These are phyloP conservation scores for Parazoanthus swiftii DNA, from an alignment of 92 coral and sea anemone species.

Conservation along the genomic window DNA sequence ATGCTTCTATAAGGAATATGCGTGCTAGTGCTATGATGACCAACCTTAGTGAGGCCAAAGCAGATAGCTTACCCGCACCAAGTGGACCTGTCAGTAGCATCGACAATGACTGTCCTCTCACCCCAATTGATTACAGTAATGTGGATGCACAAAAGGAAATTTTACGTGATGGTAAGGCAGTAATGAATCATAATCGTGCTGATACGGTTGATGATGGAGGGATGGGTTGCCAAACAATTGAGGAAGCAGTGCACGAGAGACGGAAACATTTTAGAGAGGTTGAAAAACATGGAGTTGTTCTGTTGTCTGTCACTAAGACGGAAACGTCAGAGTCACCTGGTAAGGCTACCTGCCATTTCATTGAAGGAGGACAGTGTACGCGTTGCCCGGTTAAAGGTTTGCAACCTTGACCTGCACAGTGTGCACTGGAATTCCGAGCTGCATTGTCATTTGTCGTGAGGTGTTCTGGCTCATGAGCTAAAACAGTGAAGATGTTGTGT, in stretches of 20 bases:
- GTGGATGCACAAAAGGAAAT: background rate
- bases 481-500: background rate
- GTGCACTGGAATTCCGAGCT: background rate
- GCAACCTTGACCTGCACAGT: background rate
- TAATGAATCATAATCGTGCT: constrained; percentile 5
- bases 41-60: background rate
- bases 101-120: background rate
- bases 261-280: constrained; percentile 57
- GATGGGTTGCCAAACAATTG: constrained; percentile 69
- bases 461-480: constrained; percentile 25
- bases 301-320: constrained; percentile 52
- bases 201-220: constrained; percentile 82
- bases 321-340: constrained; percentile 17
- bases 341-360: constrained; percentile 16
- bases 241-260: constrained; percentile 73
- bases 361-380: constrained; percentile 12
- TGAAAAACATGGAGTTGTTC: constrained; percentile 63
- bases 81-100: background rate
- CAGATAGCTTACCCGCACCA: background rate
- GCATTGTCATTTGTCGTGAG: constrained; percentile 10
- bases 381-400: background rate
- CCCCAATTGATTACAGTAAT: constrained; percentile 36
- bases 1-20: constrained; percentile 29
- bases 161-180: constrained; percentile 28
- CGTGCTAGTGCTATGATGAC: constrained; percentile 7